A percentile compares a stretch with the other conserved stretches of the same genome.
Evolutionary conservation across 2,797 vertebrate species (phyloP).

Genomic region (Bovichtus diacanthus): DNA sequence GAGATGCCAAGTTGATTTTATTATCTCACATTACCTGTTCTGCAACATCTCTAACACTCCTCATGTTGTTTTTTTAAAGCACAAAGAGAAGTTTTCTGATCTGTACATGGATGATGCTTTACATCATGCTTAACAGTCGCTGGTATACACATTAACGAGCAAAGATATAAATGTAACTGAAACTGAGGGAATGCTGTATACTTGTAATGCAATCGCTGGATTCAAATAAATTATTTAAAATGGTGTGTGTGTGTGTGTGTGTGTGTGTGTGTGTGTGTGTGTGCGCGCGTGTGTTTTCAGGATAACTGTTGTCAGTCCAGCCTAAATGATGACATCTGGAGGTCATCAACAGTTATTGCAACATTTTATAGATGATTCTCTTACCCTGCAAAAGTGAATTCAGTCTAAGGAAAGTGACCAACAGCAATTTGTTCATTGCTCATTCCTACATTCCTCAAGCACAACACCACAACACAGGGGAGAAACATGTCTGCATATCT

Average conservation of each 20-base stretch:
- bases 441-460: background rate
- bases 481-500: background rate
- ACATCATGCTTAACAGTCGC: background rate
- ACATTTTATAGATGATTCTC: background rate
- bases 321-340: conserved; percentile 62
- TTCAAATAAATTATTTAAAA: background rate
- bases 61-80: background rate
- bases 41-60: background rate
- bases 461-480: background rate
- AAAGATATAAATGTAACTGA: background rate
- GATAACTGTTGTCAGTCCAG: background rate
- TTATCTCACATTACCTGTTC: background rate
- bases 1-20: background rate
- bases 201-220: background rate
- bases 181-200: background rate
- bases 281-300: background rate
- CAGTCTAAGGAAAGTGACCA: background rate
- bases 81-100: background rate
- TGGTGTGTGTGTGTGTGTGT: background rate
- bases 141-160: background rate
- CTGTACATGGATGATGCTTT: background rate
- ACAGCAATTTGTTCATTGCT: background rate
- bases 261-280: background rate
- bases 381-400: background rate
- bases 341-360: conserved; percentile 57